A percentile compares a stretch with the other conserved stretches of the same genome.
Conservation (phyloP, 1,140 invertebrate genomes). For the Hyphantria cunea region DNA sequence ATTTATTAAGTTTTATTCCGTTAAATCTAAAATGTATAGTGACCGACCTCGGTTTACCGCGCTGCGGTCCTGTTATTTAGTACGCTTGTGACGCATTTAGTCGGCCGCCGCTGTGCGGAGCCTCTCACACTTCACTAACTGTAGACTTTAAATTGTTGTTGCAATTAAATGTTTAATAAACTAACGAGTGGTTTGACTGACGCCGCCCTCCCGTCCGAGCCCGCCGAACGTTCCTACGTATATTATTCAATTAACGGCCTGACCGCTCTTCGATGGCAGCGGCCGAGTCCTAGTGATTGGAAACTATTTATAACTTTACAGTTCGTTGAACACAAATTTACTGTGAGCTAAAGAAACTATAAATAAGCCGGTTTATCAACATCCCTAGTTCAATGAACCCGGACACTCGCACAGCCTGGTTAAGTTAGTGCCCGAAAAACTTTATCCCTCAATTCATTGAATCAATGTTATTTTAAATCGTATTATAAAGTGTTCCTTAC, state of each 20-base stretch:
- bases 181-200: conserved; percentile 10
- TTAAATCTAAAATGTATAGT: conserved; percentile 12
- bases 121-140: background rate
- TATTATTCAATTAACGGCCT: background rate
- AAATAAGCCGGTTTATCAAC: background rate
- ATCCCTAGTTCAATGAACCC: background rate
- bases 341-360: conserved; percentile 2
- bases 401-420: no score
- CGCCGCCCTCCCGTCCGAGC: no score
- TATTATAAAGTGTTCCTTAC: no score
- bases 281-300: background rate
- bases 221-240: background rate
- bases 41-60: no score
- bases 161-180: conserved; percentile 24
- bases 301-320: background rate
- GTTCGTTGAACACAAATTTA: background rate
- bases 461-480: no score
- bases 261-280: background rate
- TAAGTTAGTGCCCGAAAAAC: no score
- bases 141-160: conserved; percentile 18
- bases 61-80: no score
- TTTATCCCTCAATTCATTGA: no score
- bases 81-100: no score
- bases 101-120: no score
- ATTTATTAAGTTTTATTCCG: conserved; percentile 8